Percentiles rank a stretch among this genome's conserved stretches.
Conservation (phyloP, 1,140 invertebrate species). For the Cyrtorhinus lividipennis region DNA sequence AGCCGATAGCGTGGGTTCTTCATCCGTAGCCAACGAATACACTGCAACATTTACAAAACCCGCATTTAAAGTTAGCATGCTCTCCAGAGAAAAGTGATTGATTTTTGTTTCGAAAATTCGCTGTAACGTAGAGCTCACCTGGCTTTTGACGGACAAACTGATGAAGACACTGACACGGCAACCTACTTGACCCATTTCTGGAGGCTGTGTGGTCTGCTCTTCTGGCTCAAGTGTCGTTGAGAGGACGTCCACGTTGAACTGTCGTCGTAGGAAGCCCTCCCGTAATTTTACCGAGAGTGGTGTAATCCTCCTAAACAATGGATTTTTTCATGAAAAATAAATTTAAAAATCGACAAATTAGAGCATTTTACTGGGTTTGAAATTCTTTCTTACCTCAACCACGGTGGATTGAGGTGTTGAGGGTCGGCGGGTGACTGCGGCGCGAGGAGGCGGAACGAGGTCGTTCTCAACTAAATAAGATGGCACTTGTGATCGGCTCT, state of each 20-base stretch:
- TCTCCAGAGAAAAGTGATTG: no score
- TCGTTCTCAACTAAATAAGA: neutral
- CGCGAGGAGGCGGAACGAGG: neutral
- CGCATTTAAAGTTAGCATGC: no score
- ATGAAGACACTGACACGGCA: constrained; percentile 30
- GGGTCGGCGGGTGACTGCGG: constrained; percentile 17
- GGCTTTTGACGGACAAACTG: constrained; percentile 24
- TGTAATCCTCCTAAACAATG: neutral
- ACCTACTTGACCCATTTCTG: constrained; percentile 24
- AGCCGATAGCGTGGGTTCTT: constrained; percentile 35
- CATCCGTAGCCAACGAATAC: constrained; percentile 31
- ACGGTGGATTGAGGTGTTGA: constrained; percentile 30
- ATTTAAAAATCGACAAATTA: no score
- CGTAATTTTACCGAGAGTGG: constrained; percentile 29
- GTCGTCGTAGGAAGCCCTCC: constrained; percentile 27
- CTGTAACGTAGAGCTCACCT: no score
- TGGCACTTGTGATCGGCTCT: constrained; percentile 28
- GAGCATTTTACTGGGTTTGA: no score
- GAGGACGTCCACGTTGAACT: constrained; percentile 6
- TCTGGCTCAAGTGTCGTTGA: constrained; percentile 15
- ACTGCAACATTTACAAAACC: neutral
- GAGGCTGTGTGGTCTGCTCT: neutral
- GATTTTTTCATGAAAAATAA: no score
- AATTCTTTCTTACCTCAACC: constrained; percentile 31
- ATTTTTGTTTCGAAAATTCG: no score